phyloP scores from a whole-genome alignment of 2,888 invertebrate species.

The Drosophila limbata region DNA sequence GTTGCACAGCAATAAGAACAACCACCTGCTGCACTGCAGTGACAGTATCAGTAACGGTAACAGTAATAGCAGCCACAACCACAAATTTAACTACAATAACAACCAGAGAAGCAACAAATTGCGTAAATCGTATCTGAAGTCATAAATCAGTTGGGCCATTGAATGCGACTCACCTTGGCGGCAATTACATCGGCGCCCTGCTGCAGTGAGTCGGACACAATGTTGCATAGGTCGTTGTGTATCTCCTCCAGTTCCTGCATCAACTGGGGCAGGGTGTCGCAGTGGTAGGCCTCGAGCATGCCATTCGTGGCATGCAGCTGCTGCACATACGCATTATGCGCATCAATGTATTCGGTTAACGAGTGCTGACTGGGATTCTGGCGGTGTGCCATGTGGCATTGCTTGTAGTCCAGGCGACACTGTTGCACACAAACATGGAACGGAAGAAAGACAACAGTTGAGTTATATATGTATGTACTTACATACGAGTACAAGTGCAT shows the following conservation, averaged over 20 bases:
- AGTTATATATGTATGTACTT: background rate
- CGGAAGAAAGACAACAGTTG: conserved; percentile 12
- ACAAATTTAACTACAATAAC: background rate
- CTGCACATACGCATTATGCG: conserved; percentile 97
- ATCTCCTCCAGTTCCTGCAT: conserved; percentile 97
- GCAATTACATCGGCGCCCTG: conserved; percentile 94
- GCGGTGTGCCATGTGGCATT: conserved; percentile 92
- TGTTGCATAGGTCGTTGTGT: conserved; percentile 94
- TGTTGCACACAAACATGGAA: conserved; percentile 85
- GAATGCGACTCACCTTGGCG: conserved; percentile 89
- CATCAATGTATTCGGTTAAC: conserved; percentile 93
- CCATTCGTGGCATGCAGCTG: conserved; percentile 97
- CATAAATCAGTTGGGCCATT: conserved; percentile 63
- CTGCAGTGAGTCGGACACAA: conserved; percentile 94
- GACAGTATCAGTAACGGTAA: background rate
- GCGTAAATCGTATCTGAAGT: conserved; percentile 40
- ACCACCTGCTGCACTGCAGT: conserved; percentile 44
- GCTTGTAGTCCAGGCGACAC: conserved; percentile 95
- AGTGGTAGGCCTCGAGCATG: conserved; percentile 95
- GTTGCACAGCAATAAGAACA: conserved; percentile 10
- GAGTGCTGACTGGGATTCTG: conserved; percentile 90
- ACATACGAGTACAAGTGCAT: background rate
- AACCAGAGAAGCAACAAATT: conserved; percentile 51
- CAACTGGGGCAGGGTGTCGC: conserved; percentile 93
- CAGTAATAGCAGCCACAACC: background rate